Conservation (phyloP, 2,888 invertebrate genomes). For the Lasioglossum oenotherae region DNA sequence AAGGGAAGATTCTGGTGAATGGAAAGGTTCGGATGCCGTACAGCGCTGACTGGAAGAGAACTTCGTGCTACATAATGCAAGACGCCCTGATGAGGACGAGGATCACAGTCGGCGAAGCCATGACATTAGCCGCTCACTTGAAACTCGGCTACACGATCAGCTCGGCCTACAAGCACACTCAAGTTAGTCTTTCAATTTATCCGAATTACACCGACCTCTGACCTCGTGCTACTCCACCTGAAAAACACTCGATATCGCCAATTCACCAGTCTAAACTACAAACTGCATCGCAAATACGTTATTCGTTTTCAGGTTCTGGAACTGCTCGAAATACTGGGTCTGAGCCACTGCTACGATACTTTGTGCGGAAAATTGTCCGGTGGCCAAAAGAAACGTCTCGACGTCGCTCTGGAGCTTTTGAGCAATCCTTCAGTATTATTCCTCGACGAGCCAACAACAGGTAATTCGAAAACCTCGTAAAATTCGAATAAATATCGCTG, state of each 20-base stretch:
- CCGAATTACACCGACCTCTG: not conserved
- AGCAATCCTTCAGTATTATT: conserved; percentile 95
- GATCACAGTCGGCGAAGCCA: conserved; percentile 92
- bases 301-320: conserved; percentile 88
- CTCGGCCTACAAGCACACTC: conserved; percentile 88
- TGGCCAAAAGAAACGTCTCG: conserved; percentile 93
- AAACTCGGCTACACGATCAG: conserved; percentile 91
- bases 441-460: conserved; percentile 94
- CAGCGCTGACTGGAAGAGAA: conserved; percentile 89
- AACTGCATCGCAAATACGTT: conserved; percentile 8
- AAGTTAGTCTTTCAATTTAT: conserved; percentile 85
- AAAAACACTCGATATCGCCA: not conserved
- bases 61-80: conserved; percentile 95
- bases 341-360: conserved; percentile 89
- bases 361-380: conserved; percentile 91
- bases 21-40: conserved; percentile 86
- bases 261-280: no score
- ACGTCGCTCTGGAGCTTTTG: conserved; percentile 93
- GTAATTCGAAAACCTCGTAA: conserved; percentile 66
- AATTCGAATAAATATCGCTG: not conserved
- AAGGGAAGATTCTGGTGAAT: conserved; percentile 90
- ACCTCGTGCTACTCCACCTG: not conserved
- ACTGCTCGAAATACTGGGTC: conserved; percentile 89
- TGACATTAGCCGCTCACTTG: conserved; percentile 92
- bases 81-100: conserved; percentile 91